Evolutionary conservation across 1,140 invertebrate species (phyloP).

Genomic region (Ceratina calcarata): DNA sequence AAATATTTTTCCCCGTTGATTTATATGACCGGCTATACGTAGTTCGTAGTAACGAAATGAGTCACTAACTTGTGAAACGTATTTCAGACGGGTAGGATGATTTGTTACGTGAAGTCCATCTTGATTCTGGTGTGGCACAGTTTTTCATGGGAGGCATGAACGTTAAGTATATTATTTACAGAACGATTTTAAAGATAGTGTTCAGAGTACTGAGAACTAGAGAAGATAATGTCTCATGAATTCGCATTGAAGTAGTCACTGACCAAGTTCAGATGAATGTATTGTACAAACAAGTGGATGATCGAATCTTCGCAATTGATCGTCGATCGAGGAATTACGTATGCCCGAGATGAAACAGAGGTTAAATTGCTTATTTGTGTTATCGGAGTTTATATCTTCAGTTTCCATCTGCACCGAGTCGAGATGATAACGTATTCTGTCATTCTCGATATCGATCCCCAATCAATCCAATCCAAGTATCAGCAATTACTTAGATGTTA

Average conservation of each 20-base stretch:
- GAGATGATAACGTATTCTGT: background rate
- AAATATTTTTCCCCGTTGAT: slow-evolving; percentile 35
- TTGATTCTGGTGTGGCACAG: no score
- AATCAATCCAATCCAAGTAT: background rate
- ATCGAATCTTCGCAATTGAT: background rate
- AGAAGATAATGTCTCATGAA: background rate
- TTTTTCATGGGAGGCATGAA: slow-evolving; percentile 30
- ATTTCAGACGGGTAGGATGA: background rate
- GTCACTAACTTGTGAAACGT: background rate
- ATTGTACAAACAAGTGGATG: background rate
- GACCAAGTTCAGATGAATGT: background rate
- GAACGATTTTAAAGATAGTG: slow-evolving; percentile 26
- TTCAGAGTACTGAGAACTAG: background rate
- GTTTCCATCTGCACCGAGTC: background rate
- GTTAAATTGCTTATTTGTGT: slow-evolving; percentile 25
- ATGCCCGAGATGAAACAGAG: slow-evolving; percentile 10
- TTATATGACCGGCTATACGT: slow-evolving; percentile 9
- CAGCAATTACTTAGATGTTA: background rate
- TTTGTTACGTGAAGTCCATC: slow-evolving; percentile 7
- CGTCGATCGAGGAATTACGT: background rate
- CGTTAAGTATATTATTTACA: background rate
- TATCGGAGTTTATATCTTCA: background rate
- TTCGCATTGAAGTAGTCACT: background rate
- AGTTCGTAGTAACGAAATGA: slow-evolving; percentile 13
- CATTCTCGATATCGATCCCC: background rate